Conservation (phyloP, 2,888 invertebrate genomes). For the Rhaphigaster nebulosa region DNA sequence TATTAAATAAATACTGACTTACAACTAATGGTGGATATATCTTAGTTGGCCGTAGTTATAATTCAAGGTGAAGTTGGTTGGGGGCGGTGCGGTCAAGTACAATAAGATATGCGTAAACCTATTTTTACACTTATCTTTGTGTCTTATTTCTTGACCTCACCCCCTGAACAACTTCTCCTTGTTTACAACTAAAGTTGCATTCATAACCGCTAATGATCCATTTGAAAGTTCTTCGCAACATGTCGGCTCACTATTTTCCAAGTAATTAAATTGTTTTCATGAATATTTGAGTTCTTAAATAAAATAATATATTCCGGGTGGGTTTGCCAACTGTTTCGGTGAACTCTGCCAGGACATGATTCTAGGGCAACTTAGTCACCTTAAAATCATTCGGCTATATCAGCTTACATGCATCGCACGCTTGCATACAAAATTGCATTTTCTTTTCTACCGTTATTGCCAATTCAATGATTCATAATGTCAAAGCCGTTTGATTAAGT, state of each 20-base stretch:
- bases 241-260: neutral
- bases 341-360: conserved; percentile 16
- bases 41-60: too few relatives aligned
- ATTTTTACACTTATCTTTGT: too few relatives aligned
- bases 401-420: neutral
- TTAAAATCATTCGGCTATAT: conserved; percentile 31
- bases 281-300: conserved; percentile 25
- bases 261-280: conserved; percentile 23
- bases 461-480: neutral
- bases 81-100: too few relatives aligned
- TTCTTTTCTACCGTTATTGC: neutral
- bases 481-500: too few relatives aligned
- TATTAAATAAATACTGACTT: too few relatives aligned
- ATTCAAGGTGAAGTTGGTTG: too few relatives aligned
- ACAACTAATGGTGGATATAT: too few relatives aligned
- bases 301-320: neutral
- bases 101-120: too few relatives aligned
- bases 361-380: conserved; percentile 10
- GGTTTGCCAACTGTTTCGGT: neutral
- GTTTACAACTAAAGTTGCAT: neutral
- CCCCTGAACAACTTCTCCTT: too few relatives aligned
- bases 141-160: too few relatives aligned
- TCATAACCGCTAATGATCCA: neutral
- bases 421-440: neutral
- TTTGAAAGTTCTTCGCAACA: neutral